Base-by-base conservation (phyloP, 2,888 invertebrate species). In the Mesorhabditis spiculigera region DNA sequence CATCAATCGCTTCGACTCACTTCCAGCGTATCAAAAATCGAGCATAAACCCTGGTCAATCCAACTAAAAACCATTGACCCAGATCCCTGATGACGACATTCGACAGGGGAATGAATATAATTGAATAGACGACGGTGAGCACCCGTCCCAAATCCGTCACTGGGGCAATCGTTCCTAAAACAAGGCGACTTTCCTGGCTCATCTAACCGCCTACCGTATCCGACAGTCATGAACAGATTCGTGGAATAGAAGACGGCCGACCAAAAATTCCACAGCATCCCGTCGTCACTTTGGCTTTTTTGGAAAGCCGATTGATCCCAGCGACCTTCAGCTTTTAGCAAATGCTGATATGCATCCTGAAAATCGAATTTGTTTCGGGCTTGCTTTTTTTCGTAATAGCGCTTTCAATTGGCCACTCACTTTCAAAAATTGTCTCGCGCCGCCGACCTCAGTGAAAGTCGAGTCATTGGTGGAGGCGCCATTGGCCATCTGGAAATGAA, bases 161-260 rank as follows among this genome's bases (percentile, higher is more conserved):
- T 16, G 78, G 76, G 2, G 78, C 75, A 42, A 79, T 79, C 6
- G 77, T 73, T 4, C 78, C 78, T 77, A 65, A 64, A 70, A 65
- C 8, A 50, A 8, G 8, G 63, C 68, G 0, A 67, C 4, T 5
- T 10, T 13, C 42, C 6, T 45, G 45, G 4, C 10, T 45, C 13
- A 41, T 50, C 8, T 16, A 13, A 3, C 58, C 50, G 43, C 68
- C 10, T 68, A 78, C 79, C 78, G 71, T 79, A 78, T 68, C 79
- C 79, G 2, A 77, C 76, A 28, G 78, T 77, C 10, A 78, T 79
- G 72, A 75, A 79, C 3, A 79, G 75, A 67, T 77, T 79, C 72
- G 75, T 73, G 16, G 76, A 76, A 50, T 75, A 79, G 72, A 78
- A 79, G 63, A 74, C 69, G 3, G 79, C 76, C 4, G 72, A 71